Evolutionary conservation across 2,113 vertebrate species (phyloP), one percentile per base, ranked within the genome.

Genomic region (Aleadryas rufinucha): DNA sequence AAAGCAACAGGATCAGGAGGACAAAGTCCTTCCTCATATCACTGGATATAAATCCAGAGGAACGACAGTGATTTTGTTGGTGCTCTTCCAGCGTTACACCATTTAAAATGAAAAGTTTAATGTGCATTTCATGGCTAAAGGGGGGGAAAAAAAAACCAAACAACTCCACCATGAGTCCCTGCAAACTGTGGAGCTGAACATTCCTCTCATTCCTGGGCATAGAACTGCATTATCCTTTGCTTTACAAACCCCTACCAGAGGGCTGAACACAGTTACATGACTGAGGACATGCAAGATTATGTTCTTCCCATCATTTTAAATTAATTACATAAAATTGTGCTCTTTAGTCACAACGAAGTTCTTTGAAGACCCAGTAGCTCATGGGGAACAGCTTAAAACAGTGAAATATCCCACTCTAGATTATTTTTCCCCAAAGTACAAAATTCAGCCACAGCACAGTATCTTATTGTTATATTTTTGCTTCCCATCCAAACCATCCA

Each of bases 71-170:
- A 69, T 86, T 80, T 91, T 24, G n/a, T 2, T 82, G 57, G 47
- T 65, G 47, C 39, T 47, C 5, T 37, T 87, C 53, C 79, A 90
- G 26, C 0, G 0, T 63, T 37, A 23, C 13, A 8, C 39, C 61
- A 41, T 28, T 70, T 82, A 3, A 63, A 72, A 59, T 27, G 2
- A 37, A 50, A 88, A 59, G 5, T 75, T 86, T 30, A 16, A 83
- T 1, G 0, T 27, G 13, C 13, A 26, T 57, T 72, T 91, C 11
- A 10, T 90, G 65, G 26, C 14, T 33, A 7, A 44, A 16, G 5
- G 7, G 2, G 5, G 3, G 26, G 5, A 5, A 11, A n/a, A 5
- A 11, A n/a, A 42, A 20, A 6, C 24, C 17, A 41, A 47, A 69
- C 39, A 31, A 37, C 4, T 54, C 16, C 16, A 44, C 39, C 42